Conservation (phyloP, 2,888 invertebrate genomes). For the Eristalis arbustorum region DNA sequence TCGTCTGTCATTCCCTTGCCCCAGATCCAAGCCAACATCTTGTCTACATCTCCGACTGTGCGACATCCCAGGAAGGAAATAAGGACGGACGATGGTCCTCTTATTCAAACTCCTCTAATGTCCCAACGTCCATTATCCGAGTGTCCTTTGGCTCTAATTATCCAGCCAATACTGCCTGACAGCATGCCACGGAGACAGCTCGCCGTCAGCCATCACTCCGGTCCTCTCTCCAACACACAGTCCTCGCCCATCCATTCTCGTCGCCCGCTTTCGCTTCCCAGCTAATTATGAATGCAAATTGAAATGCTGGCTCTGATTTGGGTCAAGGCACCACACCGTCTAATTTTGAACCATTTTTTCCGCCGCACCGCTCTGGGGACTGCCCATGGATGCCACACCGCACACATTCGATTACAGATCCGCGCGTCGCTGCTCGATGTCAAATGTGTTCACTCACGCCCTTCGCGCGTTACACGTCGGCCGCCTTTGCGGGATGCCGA, state of each 20-base stretch:
- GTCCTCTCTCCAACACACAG: background rate
- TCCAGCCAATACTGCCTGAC: background rate
- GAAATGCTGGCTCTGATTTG: conserved; percentile 42
- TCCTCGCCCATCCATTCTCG: background rate
- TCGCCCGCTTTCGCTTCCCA: background rate
- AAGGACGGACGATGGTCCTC: background rate
- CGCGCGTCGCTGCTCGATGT: background rate
- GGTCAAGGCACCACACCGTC: conserved; percentile 51
- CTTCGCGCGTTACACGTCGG: conserved; percentile 36
- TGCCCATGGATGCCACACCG: background rate
- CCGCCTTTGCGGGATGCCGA: conserved; percentile 55
- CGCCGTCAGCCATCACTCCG: background rate
- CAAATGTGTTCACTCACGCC: conserved; percentile 29
- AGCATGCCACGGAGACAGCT: conserved; percentile 13
- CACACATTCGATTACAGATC: conserved; percentile 9
- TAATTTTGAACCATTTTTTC: conserved; percentile 21
- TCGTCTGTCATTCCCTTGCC: background rate
- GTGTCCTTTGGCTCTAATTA: conserved; percentile 24
- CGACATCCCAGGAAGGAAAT: background rate
- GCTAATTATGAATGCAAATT: conserved; percentile 59
- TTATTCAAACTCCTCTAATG: background rate
- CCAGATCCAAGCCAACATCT: background rate
- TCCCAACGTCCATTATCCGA: conserved; percentile 19
- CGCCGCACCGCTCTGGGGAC: background rate
- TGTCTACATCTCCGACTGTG: too few relatives aligned